Percentiles rank a stretch among this genome's conserved stretches.
These are phyloP conservation scores for Eupithecia subfuscata DNA, from an alignment of 2,888 invertebrate genomes.

Conservation along the genomic window DNA sequence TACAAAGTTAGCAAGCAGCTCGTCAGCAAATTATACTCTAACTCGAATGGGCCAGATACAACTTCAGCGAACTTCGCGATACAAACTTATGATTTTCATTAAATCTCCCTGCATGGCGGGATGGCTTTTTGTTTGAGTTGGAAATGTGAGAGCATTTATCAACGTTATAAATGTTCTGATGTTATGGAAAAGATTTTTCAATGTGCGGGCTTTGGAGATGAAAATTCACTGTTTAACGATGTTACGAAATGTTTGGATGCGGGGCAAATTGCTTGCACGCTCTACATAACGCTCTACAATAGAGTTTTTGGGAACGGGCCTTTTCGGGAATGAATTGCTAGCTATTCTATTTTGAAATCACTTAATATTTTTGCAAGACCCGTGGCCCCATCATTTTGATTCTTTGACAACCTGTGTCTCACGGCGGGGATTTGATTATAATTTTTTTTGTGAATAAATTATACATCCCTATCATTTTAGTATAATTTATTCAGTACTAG, in stretches of 20 bases:
- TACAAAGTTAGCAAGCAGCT: conserved; percentile 66
- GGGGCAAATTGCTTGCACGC: background rate
- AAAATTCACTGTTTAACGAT: conserved; percentile 7
- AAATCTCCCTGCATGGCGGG: conserved; percentile 50
- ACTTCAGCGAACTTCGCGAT: conserved; percentile 65
- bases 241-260: conserved; percentile 11
- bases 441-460: no score
- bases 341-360: background rate
- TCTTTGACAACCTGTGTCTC: no score
- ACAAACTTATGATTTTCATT: conserved; percentile 77
- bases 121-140: conserved; percentile 36
- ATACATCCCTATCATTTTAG: no score
- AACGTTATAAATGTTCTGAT: conserved; percentile 25
- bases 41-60: conserved; percentile 59
- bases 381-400: background rate
- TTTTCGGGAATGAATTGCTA: background rate
- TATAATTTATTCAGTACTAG: no score
- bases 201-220: conserved; percentile 12
- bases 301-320: background rate
- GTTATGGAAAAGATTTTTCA: conserved; percentile 8
- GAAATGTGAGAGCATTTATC: conserved; percentile 22
- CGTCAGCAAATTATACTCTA: conserved; percentile 73
- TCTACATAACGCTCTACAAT: background rate
- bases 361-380: no score
- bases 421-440: no score